phyloP scores from a whole-genome alignment of 2,888 invertebrate species.

The Idaea aversata region DNA sequence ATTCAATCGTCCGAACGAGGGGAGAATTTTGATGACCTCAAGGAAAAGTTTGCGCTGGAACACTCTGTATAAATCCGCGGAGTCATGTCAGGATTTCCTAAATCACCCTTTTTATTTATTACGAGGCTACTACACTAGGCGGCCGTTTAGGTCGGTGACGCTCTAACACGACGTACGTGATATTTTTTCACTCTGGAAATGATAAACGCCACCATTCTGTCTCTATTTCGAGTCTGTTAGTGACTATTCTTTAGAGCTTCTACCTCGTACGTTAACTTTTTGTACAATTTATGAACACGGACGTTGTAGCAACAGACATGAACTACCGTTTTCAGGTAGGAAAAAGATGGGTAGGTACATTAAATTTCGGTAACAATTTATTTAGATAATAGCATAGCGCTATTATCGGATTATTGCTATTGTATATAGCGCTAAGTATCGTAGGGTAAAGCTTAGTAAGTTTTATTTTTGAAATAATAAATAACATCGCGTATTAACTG shows the following conservation, averaged over 20 bases:
- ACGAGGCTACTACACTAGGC: conserved; percentile 60
- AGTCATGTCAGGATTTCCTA: conserved; percentile 76
- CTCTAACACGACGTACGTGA: conserved; percentile 57
- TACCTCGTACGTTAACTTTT: conserved; percentile 17
- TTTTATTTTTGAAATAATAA: too few relatives aligned
- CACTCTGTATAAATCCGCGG: conserved; percentile 75
- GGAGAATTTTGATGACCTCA: conserved; percentile 76
- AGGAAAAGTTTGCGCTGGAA: conserved; percentile 71
- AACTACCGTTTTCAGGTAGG: neutral
- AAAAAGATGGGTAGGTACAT: too few relatives aligned
- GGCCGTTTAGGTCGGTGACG: conserved; percentile 64
- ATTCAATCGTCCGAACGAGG: conserved; percentile 76
- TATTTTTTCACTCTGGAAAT: conserved; percentile 44
- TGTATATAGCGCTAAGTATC: too few relatives aligned
- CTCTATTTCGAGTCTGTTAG: conserved; percentile 39
- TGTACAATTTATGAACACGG: neutral
- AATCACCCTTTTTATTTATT: conserved; percentile 77
- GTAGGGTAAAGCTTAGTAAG: too few relatives aligned
- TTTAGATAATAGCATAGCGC: neutral
- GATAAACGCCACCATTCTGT: conserved; percentile 39
- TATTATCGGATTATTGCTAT: neutral
- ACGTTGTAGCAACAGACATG: neutral
- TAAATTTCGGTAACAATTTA: neutral
- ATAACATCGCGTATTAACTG: neutral
- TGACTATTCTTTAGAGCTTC: conserved; percentile 22